These are phyloP conservation scores for Spermophilus dauricus DNA, from an alignment of 2,113 vertebrate species.

Conservation along the genomic window DNA sequence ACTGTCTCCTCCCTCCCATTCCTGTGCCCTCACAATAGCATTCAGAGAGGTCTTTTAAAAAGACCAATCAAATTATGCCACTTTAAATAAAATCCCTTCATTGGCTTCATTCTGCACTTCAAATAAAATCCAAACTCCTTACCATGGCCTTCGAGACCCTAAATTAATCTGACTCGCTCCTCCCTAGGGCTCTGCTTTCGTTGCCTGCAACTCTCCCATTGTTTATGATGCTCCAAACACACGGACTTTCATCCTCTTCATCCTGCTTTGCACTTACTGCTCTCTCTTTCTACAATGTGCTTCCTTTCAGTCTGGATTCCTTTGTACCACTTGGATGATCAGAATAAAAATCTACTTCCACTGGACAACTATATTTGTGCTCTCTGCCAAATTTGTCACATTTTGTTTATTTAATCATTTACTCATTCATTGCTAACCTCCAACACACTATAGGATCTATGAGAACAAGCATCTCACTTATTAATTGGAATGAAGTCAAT, in stretches of 20 bases:
- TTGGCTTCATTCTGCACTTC: neutral
- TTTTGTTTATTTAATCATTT: slow-evolving; percentile 10
- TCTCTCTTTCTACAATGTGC: neutral
- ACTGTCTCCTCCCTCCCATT: neutral
- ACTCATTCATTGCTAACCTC: neutral
- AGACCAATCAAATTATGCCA: neutral
- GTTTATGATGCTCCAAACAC: neutral
- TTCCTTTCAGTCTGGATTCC: neutral
- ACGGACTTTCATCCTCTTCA: neutral
- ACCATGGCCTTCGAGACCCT: neutral
- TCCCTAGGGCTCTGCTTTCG: neutral
- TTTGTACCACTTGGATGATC: neutral
- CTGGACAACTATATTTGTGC: neutral
- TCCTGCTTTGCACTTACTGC: neutral
- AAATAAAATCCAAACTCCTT: slow-evolving; percentile 8
- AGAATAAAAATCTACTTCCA: neutral
- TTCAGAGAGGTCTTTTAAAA: neutral
- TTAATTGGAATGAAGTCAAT: slow-evolving; percentile 8
- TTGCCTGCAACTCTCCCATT: neutral
- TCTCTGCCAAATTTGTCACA: neutral
- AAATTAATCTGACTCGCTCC: neutral
- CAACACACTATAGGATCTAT: neutral
- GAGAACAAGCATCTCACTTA: slow-evolving; percentile 13
- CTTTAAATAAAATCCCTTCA: neutral
- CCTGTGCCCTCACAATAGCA: neutral